Evolutionary conservation across 2,113 vertebrate genomes (phyloP), one percentile per base, ranked within the genome.

Genomic region (Chitala chitala): DNA sequence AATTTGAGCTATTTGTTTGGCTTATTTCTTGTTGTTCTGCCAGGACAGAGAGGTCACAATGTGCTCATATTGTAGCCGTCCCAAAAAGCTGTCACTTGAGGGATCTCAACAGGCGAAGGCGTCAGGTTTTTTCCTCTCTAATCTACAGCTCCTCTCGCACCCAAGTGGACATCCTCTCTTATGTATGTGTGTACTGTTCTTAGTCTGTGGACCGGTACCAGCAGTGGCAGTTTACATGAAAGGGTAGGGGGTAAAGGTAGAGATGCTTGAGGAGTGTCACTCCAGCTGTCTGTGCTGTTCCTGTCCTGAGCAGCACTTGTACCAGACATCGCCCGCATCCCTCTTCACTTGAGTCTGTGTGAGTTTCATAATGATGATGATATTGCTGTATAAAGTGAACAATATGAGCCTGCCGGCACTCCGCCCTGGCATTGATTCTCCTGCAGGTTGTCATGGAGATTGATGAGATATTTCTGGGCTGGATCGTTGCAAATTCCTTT

Each of bases 401-500:
- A 26, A 48, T 58, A 46, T 48, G 33, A 53, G 24, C 36, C 54
- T 33, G 15, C 64, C 64, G 63, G 58, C 40, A 26, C 42, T 72
- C 58, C 31, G 68, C 36, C 22, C 24, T 38, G 61, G 46, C 55
- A 76, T 76, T 54, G 75, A 76, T 76, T 72, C 58, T 72, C 42
- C 24, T 63, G 36, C 56, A 64, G 75, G 69, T 76, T 76, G 75
- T 76, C 75, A 76, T 76, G 69, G 75, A 76, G 75, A 76, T 76
- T 72, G 70, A 72, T 76, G 75, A 72, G 51, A 71, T 53, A 71
- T 68, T 68, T 76, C 75, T 63, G 58, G 65, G 55, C 56, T 5
- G 8, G 70, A 76, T 76, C 69, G 33, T 72, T 76, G 55, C 61
- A 72, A 76, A 76, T 72, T 71, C 48, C 46, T 76, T 76, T 76